A percentile compares a stretch with the other conserved stretches of the same genome.
phyloP scores from a whole-genome alignment of 2,113 vertebrate species.

The Xyliphius kryptos region DNA sequence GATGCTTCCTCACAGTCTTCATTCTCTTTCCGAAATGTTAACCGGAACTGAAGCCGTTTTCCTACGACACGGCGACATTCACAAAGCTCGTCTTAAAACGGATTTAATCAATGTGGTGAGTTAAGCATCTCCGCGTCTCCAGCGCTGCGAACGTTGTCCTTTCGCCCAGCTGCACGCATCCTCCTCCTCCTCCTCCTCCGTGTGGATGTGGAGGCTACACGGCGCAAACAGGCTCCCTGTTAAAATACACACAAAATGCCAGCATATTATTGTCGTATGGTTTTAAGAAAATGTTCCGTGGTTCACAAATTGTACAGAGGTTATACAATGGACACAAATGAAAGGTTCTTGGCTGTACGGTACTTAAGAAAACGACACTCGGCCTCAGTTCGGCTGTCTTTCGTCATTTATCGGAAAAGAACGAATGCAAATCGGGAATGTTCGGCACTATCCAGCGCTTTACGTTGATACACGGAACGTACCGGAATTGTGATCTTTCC shows the following conservation, averaged over 20 bases:
- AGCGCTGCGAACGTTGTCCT: slow-evolving; percentile 27
- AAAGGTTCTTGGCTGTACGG: slow-evolving; percentile 34
- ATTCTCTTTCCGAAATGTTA: slow-evolving; percentile 33
- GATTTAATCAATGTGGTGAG: slow-evolving; percentile 22
- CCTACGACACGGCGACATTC: slow-evolving; percentile 35
- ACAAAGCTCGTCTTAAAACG: slow-evolving; percentile 25
- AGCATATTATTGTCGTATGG: no score
- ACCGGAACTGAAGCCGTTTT: slow-evolving; percentile 37
- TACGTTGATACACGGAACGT: neutral
- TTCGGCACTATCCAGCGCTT: slow-evolving; percentile 5
- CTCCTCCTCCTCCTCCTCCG: slow-evolving; percentile 31
- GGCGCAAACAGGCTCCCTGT: slow-evolving; percentile 43
- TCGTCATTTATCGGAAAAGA: slow-evolving; percentile 41
- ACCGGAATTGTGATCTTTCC: no score
- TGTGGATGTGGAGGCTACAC: slow-evolving; percentile 40
- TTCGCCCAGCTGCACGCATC: slow-evolving; percentile 37
- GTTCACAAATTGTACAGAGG: no score
- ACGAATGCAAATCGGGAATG: slow-evolving; percentile 28
- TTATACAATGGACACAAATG: slow-evolving; percentile 11
- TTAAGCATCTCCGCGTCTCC: slow-evolving; percentile 29
- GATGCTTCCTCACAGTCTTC: slow-evolving; percentile 42
- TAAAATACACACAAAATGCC: slow-evolving; percentile 26
- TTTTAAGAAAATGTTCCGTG: no score
- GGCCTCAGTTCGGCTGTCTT: slow-evolving; percentile 26
- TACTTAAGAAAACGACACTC: slow-evolving; percentile 36